phyloP scores from a whole-genome alignment of 2,113 vertebrate genomes.

The Muntiacus muntjak region DNA sequence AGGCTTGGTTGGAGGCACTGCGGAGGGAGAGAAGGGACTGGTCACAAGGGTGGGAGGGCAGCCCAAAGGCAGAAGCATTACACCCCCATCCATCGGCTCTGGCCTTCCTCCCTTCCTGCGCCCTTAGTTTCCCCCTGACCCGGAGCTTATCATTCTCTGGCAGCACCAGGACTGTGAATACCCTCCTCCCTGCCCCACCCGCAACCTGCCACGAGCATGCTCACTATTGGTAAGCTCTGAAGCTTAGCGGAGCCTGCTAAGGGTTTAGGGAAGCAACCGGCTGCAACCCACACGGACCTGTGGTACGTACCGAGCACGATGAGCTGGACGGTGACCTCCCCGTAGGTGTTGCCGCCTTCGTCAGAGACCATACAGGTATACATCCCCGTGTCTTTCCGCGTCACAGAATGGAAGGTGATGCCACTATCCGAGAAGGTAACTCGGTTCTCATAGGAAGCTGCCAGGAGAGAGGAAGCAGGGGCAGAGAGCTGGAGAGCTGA shows the following conservation, averaged over 20 bases:
- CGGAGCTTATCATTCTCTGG: background rate
- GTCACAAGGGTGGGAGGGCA: background rate
- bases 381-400: conserved; percentile 68
- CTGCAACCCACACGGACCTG: rapidly evolving
- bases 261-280: background rate
- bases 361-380: conserved; percentile 79
- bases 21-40: background rate
- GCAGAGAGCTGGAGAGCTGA: background rate
- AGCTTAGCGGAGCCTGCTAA: background rate
- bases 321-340: conserved; percentile 70
- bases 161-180: background rate
- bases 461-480: background rate
- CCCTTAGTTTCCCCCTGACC: background rate
- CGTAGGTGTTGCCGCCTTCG: background rate
- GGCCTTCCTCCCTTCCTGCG: background rate
- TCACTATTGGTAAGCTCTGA: background rate
- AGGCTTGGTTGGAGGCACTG: conserved; percentile 82
- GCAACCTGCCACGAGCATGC: no score
- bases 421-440: conserved; percentile 22
- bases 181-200: background rate
- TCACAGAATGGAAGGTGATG: conserved; percentile 67
- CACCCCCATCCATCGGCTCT: background rate
- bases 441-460: conserved; percentile 68
- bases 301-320: conserved; percentile 69
- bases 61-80: background rate